Conservation (phyloP, 2,113 vertebrate species). For the Prionailurus bengalensis region DNA sequence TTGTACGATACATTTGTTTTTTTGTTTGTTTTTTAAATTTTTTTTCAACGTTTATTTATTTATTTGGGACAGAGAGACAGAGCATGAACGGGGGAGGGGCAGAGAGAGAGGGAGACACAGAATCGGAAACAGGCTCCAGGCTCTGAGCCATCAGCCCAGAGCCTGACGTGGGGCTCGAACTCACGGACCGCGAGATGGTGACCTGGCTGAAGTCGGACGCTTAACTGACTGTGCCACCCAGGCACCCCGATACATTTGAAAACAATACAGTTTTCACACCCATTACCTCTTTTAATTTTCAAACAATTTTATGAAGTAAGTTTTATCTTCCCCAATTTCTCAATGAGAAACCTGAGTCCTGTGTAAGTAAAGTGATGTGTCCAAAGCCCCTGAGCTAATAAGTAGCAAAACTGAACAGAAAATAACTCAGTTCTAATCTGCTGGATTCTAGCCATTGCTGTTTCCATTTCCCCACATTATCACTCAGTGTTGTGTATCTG, state of each 20-base stretch:
- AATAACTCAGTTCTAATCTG: neutral
- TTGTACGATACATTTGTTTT: neutral
- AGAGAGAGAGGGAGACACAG: no score
- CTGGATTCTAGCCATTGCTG: neutral
- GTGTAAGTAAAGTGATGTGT: neutral
- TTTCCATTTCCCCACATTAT: neutral
- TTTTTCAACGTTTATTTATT: no score
- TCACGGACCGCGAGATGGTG: no score
- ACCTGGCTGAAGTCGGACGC: no score
- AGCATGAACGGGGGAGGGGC: no score
- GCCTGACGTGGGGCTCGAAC: no score
- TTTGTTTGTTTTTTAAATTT: no score
- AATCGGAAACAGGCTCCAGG: no score
- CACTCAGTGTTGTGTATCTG: neutral
- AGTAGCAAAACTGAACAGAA: slow-evolving; percentile 3
- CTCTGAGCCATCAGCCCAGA: no score
- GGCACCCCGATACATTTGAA: neutral
- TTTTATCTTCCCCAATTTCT: neutral
- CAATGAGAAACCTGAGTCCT: neutral
- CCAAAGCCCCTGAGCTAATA: neutral
- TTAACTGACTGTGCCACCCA: no score
- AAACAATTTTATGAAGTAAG: neutral
- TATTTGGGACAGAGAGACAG: no score
- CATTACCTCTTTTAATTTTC: neutral
- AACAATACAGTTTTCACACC: neutral